A percentile compares a stretch with the other conserved stretches of the same genome.
These are phyloP conservation scores for Boulengeromyrus knoepffleri DNA, from an alignment of 2,113 vertebrate species.

Conservation along the genomic window DNA sequence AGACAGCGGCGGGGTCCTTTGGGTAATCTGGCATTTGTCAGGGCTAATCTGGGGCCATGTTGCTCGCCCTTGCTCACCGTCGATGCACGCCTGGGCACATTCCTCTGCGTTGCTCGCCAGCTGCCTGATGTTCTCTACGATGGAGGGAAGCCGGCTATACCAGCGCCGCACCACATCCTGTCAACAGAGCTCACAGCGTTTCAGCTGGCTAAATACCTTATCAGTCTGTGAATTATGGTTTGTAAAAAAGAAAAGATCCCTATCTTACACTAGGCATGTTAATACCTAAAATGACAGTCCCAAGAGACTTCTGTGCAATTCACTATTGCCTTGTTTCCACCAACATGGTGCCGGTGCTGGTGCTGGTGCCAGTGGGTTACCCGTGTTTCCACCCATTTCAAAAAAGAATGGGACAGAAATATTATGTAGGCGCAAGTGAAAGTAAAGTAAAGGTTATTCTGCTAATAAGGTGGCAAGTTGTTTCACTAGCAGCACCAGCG, in stretches of 20 bases:
- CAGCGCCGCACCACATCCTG: conserved; percentile 90
- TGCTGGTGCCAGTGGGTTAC: no score
- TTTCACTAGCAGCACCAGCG: no score
- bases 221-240: not conserved
- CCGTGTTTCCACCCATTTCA: no score
- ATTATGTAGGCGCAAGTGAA: no score
- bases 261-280: not conserved
- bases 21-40: conserved; percentile 62
- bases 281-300: not conserved
- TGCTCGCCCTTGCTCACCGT: conserved; percentile 55
- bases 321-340: not conserved
- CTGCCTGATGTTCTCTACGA: conserved; percentile 62
- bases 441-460: no score
- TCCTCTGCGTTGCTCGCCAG: conserved; percentile 75
- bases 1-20: conserved; percentile 38
- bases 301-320: not conserved
- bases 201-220: not conserved
- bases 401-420: no score
- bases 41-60: no score
- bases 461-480: no score
- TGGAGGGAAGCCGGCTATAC: conserved; percentile 76
- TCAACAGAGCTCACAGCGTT: not conserved
- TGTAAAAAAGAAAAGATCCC: not conserved
- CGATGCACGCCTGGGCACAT: conserved; percentile 67
- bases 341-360: no score